phyloP scores from a whole-genome alignment of 1,140 invertebrate genomes.

The Chymomyza costata region DNA sequence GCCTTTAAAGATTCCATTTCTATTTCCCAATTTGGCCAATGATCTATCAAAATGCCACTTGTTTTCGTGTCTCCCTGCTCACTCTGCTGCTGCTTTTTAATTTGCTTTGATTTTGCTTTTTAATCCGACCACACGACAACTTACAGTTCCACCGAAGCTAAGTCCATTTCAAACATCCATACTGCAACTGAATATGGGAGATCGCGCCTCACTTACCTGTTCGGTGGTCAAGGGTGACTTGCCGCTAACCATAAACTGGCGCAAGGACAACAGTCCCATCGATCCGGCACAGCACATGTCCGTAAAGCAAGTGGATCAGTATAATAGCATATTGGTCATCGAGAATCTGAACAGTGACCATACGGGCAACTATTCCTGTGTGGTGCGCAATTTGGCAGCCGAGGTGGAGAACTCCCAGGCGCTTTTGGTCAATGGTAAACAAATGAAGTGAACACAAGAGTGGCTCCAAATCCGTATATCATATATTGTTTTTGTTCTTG shows the following conservation, averaged over 20 bases:
- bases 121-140: slow-evolving; percentile 36
- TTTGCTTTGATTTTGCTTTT: slow-evolving; percentile 24
- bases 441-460: slow-evolving; percentile 9
- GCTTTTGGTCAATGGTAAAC: slow-evolving; percentile 88
- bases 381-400: slow-evolving; percentile 83
- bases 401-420: slow-evolving; percentile 84
- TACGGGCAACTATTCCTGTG: slow-evolving; percentile 86
- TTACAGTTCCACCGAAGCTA: slow-evolving; percentile 87
- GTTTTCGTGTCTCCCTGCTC: slow-evolving; percentile 1
- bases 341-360: slow-evolving; percentile 85
- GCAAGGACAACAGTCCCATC: slow-evolving; percentile 83
- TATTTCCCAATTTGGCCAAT: too few relatives aligned
- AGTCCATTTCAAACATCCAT: slow-evolving; percentile 85
- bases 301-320: slow-evolving; percentile 84
- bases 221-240: slow-evolving; percentile 86
- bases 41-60: not conserved
- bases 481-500: slow-evolving; percentile 36
- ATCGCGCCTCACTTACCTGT: slow-evolving; percentile 85
- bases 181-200: slow-evolving; percentile 84
- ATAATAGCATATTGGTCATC: slow-evolving; percentile 87
- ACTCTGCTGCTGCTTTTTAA: slow-evolving; percentile 9
- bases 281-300: slow-evolving; percentile 80
- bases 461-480: slow-evolving; percentile 4
- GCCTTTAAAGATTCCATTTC: too few relatives aligned
- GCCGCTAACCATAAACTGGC: slow-evolving; percentile 85